Base-by-base conservation (phyloP, 2,888 invertebrate species). In the Drosophila differens region DNA sequence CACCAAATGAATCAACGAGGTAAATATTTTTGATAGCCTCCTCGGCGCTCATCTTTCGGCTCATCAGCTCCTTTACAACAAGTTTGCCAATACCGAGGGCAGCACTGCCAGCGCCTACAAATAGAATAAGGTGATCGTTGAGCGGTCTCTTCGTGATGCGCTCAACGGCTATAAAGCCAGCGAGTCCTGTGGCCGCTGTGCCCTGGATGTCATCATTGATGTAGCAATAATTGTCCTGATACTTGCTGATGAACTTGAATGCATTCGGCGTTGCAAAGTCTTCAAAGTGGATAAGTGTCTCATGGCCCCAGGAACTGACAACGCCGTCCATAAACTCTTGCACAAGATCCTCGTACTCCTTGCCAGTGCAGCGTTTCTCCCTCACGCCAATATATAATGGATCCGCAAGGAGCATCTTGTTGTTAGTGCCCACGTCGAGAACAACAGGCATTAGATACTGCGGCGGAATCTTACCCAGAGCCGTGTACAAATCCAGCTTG, bases 171-270 rank as follows among this genome's bases (percentile, higher is more conserved):
- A 88, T 59, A 5, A 88, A 51, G 0, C 89, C 87, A 0, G 73
- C 90, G 22, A 91, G n/a, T 0, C 79, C 90, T 3, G 76, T 85
- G 1, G 89, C 68, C 0, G 90, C 79, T 0, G 87, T 88, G 4
- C 87, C 87, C 47, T 88, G 87, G 0, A 87, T 73, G 10, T 87
- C 87, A 28, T 87, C 87, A 14, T 87, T 90, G 25, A 91, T 76
- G 4, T 53, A 71, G 47, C 86, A 91, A n/a, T 78, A 81, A 0
- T 52, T 16, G 0, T 76, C 0, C 61, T 73, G 70, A 35, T 91
- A 88, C 6, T 70, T 90, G 0, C 70, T 44, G 22, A 91, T 53
- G 0, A 88, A 74, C 53, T 63, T 73, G 1, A 87, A 85, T 3
- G 87, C 87, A 33, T 87, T 79, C 12, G 73, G 74, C 7, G 91